Evolutionary conservation across 2,888 invertebrate species (phyloP).

Genomic region (Tipula confusa): DNA sequence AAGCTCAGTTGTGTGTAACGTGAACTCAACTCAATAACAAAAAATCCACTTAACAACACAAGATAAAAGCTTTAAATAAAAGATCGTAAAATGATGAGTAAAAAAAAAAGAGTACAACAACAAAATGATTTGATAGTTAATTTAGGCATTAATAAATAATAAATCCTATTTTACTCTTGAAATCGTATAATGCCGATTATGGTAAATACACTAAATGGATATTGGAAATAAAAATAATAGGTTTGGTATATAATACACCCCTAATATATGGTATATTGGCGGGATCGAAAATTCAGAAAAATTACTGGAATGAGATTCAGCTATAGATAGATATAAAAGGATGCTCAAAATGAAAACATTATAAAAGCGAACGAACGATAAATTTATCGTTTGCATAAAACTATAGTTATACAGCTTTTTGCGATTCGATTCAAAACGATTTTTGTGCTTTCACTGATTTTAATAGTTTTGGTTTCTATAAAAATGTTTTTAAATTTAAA

Average conservation of each 20-base stretch:
- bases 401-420: background rate
- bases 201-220: background rate
- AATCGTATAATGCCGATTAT: background rate
- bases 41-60: background rate
- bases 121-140: background rate
- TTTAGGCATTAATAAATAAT: slow-evolving; percentile 20
- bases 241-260: background rate
- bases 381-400: slow-evolving; percentile 16
- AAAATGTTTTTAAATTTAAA: too few relatives aligned
- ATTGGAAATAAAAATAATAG: background rate
- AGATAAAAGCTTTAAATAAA: background rate
- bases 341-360: background rate
- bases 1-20: background rate
- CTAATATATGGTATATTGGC: background rate
- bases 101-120: background rate
- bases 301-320: too few relatives aligned
- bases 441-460: too few relatives aligned
- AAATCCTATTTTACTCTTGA: background rate
- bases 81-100: background rate
- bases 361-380: background rate
- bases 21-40: background rate
- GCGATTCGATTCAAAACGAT: background rate
- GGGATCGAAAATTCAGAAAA: background rate
- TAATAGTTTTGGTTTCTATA: too few relatives aligned
- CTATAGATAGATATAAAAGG: background rate